Evolutionary conservation across 2,797 vertebrate species (phyloP), one percentile per base, ranked within the genome.

Genomic region (Malurus leucopterus): DNA sequence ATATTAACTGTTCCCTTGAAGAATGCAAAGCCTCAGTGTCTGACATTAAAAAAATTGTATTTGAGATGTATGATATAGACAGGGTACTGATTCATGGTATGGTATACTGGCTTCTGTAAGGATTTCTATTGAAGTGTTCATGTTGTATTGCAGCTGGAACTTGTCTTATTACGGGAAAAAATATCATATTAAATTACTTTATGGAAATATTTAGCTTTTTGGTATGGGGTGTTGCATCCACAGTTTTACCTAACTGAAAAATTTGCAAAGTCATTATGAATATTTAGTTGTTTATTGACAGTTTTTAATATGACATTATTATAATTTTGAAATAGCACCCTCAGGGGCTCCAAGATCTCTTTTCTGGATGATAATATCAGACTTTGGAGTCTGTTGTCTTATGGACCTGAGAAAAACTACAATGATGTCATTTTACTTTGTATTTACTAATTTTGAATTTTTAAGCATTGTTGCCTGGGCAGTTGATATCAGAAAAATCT

Each of bases 1-100:
- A 29, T 83, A 46, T 84, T 86, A 61, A 78, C 68, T 90, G 63
- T 71, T 91, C n/a, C 27, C n/a, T 73, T 62, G 86, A 91, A 78
- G 59, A 80, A 71, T 89, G 55, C 19, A 27, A 84, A 83, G 71
- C 62, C 38, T 13, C 18, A 34, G 30, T 76, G 63, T 74, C 84
- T 86, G 75, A 75, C 24, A 5, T 34, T 36, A 63, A 62, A 57
- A 51, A 53, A 16, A 58, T 64, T 51, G 11, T 64, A 29, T 78
- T 81, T 87, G 61, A 86, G 32, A 50, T 84, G 19, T 80, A 5
- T 61, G 32, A 30, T 72, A 43, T 15, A 36, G 53, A 86, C 88
- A 57, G 22, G 91, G 2, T 6, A 29, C 8, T 92, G 63, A 73
- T 89, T 78, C 84, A 76, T 86, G 34, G 7, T 38, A 10, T 16